Base-by-base conservation (phyloP, 2,888 invertebrate genomes). In the Myopa testacea region DNA sequence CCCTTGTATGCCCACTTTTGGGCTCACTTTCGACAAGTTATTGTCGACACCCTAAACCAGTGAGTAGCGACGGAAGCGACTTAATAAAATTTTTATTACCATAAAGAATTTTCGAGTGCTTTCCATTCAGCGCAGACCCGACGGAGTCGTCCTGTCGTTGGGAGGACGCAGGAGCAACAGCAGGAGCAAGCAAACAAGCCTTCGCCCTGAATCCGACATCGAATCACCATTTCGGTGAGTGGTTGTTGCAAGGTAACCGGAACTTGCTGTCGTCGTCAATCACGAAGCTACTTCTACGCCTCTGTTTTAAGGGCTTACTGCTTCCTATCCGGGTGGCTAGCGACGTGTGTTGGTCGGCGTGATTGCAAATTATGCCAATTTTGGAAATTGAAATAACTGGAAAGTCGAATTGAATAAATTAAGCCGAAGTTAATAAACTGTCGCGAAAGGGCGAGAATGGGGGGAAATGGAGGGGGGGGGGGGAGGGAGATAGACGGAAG, bases 81-180 rank as follows among this genome's bases (percentile, higher is more conserved):
- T 78, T 74, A 78, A 78, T 78, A 78, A 74, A 63, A 74, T 69
- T 77, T 78, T 78, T 74, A 74, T 78, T 74, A 74, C 68, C 74
- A 74, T 78, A 69, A 74, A 74, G 63, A 68, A 38, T 68, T 40
- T 73, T 67, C 52, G 55, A 68, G 68, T 52, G 67, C 55, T 75
- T 75, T 67, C 52, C 63, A 37, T 63, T 50, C 34, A 16, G 45
- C 38, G 37, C 63, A 52, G 50, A 65, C 50, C 38, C n/a, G 37
- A 34, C 16, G 65, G 52, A 65, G 74, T 67, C 67, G 60, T 26
- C 26, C 40, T 1, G 55, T 26, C n/a, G 37, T 19, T 34, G 26
- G 26, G 10, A 45, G 19, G 68, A 8, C 16, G 68, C 8, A 10
- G 40, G 10, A 19, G 12, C 50, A 26, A 26, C 26, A 26, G 26